Percentiles rank a stretch among this genome's conserved stretches.
These are phyloP conservation scores for Phoenicopterus ruber DNA, from an alignment of 2,113 vertebrate species.

Conservation along the genomic window DNA sequence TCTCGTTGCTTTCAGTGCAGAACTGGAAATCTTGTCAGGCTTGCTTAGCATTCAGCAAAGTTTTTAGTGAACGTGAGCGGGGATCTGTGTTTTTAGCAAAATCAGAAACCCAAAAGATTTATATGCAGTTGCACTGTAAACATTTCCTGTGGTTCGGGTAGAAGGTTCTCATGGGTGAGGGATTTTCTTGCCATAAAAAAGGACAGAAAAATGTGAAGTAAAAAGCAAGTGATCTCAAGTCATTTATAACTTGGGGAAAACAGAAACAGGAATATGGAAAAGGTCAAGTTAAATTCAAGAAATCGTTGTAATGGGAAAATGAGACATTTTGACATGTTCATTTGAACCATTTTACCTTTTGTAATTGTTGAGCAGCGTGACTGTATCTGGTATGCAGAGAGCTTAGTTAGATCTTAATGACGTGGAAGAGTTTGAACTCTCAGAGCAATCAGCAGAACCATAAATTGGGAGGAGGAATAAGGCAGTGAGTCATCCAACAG, in stretches of 20 bases:
- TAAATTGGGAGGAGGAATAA: neutral
- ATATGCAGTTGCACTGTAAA: neutral
- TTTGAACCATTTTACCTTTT: neutral
- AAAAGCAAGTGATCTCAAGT: neutral
- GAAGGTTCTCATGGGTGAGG: neutral
- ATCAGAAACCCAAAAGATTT: neutral
- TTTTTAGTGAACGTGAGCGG: neutral
- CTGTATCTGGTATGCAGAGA: neutral
- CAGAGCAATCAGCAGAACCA: neutral
- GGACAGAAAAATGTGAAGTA: neutral
- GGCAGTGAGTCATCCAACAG: neutral
- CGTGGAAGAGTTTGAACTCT: neutral
- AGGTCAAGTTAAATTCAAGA: neutral
- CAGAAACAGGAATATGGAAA: neutral
- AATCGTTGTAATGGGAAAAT: neutral
- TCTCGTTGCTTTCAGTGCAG: neutral
- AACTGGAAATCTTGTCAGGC: neutral
- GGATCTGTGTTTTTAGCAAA: neutral
- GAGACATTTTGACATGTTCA: neutral
- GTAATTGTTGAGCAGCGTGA: neutral
- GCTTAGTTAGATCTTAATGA: neutral
- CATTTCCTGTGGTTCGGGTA: neutral
- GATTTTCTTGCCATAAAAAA: neutral
- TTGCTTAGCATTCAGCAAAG: neutral
- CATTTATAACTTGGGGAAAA: neutral